These are phyloP conservation scores for Anser cygnoides DNA, from an alignment of 2,113 vertebrate genomes.

Conservation along the genomic window DNA sequence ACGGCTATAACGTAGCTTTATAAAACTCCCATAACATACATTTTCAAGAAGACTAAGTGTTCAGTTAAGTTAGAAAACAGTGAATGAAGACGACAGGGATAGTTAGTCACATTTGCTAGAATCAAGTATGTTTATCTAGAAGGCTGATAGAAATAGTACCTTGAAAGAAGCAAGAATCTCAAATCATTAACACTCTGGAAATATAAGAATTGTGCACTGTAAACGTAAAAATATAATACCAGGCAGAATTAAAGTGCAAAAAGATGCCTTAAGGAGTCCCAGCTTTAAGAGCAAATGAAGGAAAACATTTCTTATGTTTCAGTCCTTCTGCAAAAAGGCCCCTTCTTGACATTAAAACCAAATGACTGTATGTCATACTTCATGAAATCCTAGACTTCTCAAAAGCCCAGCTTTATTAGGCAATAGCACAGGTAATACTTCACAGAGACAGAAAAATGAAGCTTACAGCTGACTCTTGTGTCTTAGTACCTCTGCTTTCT, in stretches of 20 bases:
- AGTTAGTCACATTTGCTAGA: neutral
- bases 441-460: neutral
- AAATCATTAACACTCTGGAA: neutral
- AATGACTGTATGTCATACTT: neutral
- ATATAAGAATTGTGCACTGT: neutral
- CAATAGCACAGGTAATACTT: neutral
- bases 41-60: neutral
- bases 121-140: neutral
- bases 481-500: neutral
- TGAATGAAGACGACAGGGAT: neutral
- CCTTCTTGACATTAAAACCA: neutral
- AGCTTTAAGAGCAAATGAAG: neutral
- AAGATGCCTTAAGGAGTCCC: neutral
- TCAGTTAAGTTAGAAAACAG: neutral
- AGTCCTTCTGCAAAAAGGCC: neutral
- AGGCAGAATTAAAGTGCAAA: neutral
- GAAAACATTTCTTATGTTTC: neutral
- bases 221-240: neutral
- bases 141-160: neutral
- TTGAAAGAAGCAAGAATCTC: neutral
- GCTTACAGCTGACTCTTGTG: neutral
- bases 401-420: neutral
- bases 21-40: neutral
- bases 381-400: neutral
- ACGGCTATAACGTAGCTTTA: rapidly evolving